Evolutionary conservation across 2,113 vertebrate species (phyloP), one percentile per base, ranked within the genome.

Genomic region (Upupa epops): DNA sequence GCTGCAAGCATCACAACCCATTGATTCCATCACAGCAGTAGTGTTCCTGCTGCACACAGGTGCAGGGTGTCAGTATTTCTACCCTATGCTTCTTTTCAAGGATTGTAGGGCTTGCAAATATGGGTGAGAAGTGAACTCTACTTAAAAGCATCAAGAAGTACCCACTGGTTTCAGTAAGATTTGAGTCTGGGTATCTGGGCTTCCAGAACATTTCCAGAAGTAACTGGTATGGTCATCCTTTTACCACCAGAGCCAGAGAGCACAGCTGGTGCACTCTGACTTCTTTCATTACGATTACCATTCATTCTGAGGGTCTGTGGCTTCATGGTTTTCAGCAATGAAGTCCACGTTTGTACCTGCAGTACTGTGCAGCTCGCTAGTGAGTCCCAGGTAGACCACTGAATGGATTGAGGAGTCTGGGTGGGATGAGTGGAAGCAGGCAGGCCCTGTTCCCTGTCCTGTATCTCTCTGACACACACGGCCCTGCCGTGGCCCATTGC

Each of bases 401-500:
- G 20, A 55, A 63, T 51, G 4, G n/a, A 16, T 34, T 49, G n/a
- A 74, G n/a, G 8, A 73, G 2, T 5, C 12, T 37, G 69, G 4
- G 5, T 59, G n/a, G 7, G 51, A 71, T 45, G 21, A 34, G 7
- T 59, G 17, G 55, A 73, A 74, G 52, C 19, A 12, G 10, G 4
- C 16, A 65, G 40, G 34, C 34, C 21, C 17, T 29, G 8, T 16
- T 5, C 11, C 11, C 17, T 54, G 16, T 6, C 48, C 24, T 6
- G 3, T 16, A 3, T 68, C 73, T 68, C 21, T 34, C 36, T 36
- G 29, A 14, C 0, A 2, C 3, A 4, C n/a, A 54, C 9, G 80
- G 36, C 16, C 16, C 22, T 40, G 19, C 25, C 13, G 3, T 3
- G 28, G n/a, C 2, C 0, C 0, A 0, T 25, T 70, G 42, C 48